These are phyloP conservation scores for Lasius fuliginosus DNA, from an alignment of 2,888 invertebrate species.

Conservation along the genomic window DNA sequence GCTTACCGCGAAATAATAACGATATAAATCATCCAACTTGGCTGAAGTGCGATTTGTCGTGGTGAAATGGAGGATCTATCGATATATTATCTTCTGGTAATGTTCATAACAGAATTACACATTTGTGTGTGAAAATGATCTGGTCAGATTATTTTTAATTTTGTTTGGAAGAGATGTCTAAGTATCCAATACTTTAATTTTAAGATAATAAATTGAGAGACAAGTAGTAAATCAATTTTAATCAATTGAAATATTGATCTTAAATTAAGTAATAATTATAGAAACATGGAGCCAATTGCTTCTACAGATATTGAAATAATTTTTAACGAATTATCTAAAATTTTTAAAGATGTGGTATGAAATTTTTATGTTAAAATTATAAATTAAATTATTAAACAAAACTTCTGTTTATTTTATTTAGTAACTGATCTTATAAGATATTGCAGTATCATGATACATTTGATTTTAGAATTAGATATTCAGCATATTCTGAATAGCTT, in stretches of 20 bases:
- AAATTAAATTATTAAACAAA: not conserved
- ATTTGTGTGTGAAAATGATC: not conserved
- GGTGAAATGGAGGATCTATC: conserved; percentile 54
- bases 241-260: not conserved
- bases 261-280: not conserved
- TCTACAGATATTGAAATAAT: not conserved
- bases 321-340: not conserved
- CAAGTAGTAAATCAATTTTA: not conserved
- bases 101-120: conserved; percentile 6
- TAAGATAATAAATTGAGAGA: not conserved
- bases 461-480: conserved; percentile 47
- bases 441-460: conserved; percentile 2
- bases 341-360: not conserved
- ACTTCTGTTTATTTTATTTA: not conserved
- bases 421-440: not conserved
- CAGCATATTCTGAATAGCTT: conserved; percentile 51
- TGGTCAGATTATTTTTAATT: not conserved
- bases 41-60: conserved; percentile 66
- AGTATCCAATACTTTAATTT: not conserved
- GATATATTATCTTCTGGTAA: conserved; percentile 37
- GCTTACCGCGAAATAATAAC: conserved; percentile 79
- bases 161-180: not conserved
- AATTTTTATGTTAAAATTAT: not conserved
- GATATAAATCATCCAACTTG: conserved; percentile 80
- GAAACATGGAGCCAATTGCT: not conserved